phyloP scores from a whole-genome alignment of 2,113 vertebrate genomes.

The Alaudala cheleensis region DNA sequence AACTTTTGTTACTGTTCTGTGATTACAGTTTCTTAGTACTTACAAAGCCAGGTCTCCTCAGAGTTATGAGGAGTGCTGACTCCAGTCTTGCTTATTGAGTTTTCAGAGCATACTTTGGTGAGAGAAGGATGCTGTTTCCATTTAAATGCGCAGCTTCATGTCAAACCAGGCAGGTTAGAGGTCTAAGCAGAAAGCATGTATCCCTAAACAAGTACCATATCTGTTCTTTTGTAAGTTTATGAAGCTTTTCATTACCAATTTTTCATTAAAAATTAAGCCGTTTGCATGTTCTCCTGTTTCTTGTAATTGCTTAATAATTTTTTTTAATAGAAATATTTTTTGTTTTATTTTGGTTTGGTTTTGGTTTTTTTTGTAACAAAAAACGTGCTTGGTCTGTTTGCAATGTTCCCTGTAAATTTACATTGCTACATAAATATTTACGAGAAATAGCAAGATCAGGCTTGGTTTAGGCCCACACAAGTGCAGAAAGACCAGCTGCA shows the following conservation, averaged over 20 bases:
- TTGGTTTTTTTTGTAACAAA: not conserved
- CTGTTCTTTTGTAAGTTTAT: not conserved
- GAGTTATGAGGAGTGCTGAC: not conserved
- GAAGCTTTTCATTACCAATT: not conserved
- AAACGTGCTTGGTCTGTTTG: not conserved
- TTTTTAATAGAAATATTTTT: not conserved
- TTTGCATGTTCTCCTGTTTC: not conserved
- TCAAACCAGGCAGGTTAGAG: not conserved
- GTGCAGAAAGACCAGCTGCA: not conserved
- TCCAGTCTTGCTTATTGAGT: not conserved
- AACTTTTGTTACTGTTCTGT: not conserved
- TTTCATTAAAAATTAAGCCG: not conserved
- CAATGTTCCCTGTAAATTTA: not conserved
- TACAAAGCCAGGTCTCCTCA: not conserved
- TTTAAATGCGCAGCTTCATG: not conserved
- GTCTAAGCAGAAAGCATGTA: not conserved
- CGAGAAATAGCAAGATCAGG: not conserved
- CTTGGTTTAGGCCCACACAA: not conserved
- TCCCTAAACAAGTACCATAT: not conserved
- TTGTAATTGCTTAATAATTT: not conserved
- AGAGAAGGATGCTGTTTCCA: not conserved
- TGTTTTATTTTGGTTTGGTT: not conserved
- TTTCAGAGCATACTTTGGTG: not conserved
- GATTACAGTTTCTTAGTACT: not conserved
- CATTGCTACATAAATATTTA: constrained; percentile 36